phyloP scores from a whole-genome alignment of 2,797 vertebrate species.

The Jordanella pulchra region DNA sequence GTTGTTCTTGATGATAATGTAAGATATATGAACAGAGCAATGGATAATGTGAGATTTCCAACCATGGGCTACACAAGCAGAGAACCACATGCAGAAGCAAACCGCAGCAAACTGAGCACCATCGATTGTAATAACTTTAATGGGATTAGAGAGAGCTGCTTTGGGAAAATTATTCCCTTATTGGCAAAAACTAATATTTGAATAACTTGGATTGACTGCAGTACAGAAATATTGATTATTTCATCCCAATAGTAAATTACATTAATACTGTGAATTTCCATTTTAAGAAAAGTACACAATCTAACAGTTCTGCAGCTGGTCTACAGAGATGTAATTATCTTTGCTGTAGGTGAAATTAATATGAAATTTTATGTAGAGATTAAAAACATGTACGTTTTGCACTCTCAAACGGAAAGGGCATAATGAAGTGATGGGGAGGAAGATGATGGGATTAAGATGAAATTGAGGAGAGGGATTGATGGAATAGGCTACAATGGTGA shows the following conservation, averaged over 20 bases:
- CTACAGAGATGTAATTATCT: not conserved
- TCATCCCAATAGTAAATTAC: not conserved
- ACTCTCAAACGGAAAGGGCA: slow-evolving; percentile 16
- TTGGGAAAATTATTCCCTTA: not conserved
- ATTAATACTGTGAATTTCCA: not conserved
- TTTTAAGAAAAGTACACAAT: not conserved
- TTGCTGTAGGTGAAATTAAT: not conserved
- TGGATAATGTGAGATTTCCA: not conserved
- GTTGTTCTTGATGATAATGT: not conserved
- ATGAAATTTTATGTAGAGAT: not conserved
- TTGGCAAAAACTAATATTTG: not conserved
- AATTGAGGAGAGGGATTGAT: slow-evolving; percentile 54
- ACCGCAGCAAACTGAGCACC: not conserved
- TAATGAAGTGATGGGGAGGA: slow-evolving; percentile 28
- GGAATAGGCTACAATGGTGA: slow-evolving; percentile 46
- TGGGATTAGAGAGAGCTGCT: not conserved
- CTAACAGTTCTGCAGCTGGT: not conserved
- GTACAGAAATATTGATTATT: not conserved
- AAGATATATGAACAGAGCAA: slow-evolving; percentile 1
- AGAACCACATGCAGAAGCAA: not conserved
- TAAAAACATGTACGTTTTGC: slow-evolving; percentile 11
- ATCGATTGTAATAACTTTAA: slow-evolving; percentile 6
- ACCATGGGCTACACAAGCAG: not conserved
- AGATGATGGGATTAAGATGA: slow-evolving; percentile 47
- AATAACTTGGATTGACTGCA: not conserved